Conservation (phyloP, 23 tunicate species). For the Ciona savignyi region DNA sequence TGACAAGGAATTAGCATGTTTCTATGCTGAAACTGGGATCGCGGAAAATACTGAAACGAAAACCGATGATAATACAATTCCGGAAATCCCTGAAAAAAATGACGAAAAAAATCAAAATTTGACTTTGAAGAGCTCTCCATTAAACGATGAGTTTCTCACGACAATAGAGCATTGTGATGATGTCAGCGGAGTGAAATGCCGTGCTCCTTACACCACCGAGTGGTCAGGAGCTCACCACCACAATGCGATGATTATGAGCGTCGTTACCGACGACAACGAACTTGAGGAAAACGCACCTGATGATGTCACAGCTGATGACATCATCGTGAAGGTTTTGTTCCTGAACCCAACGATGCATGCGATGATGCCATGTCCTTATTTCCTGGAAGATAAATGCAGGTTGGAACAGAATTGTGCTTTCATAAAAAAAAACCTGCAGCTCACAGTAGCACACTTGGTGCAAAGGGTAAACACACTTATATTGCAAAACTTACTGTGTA, state of each 20-base stretch:
- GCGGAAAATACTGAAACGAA: no score
- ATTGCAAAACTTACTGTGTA: no score
- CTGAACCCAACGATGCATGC: constrained; percentile 48
- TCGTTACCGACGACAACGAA: not conserved
- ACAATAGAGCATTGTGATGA: constrained; percentile 47
- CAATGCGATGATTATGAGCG: constrained; percentile 80
- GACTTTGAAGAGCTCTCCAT: not conserved
- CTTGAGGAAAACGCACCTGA: not conserved
- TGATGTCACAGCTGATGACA: not conserved
- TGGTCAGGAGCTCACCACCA: constrained; percentile 75
- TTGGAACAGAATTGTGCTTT: no score
- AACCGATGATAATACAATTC: no score
- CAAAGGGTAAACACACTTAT: no score
- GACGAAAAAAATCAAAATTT: not conserved
- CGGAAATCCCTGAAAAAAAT: not conserved
- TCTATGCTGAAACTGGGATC: not conserved
- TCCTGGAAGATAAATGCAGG: constrained; percentile 64
- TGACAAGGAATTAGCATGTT: constrained; percentile 12
- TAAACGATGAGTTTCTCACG: constrained; percentile 53
- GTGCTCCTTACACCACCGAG: constrained; percentile 68
- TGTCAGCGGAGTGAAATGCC: constrained; percentile 56
- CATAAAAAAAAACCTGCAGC: no score
- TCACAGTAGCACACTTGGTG: no score
- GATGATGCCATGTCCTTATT: constrained; percentile 70
- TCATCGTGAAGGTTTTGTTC: constrained; percentile 50